Conservation (phyloP, 2,113 vertebrate genomes). For the Salvator merianae region DNA sequence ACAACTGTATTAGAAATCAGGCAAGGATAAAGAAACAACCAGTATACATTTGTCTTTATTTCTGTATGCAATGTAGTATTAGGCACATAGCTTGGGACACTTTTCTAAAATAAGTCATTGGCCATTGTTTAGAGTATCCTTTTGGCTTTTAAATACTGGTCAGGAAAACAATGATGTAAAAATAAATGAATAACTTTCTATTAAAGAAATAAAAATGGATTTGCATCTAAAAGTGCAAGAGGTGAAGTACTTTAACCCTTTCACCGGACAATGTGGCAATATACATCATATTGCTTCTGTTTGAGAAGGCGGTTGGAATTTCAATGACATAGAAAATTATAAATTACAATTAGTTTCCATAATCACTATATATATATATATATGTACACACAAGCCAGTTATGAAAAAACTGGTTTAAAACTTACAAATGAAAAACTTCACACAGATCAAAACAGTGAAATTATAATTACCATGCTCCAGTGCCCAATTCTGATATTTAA, state of each 20-base stretch:
- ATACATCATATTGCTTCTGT: constrained; percentile 78
- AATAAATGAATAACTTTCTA: constrained; percentile 76
- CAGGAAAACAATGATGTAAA: constrained; percentile 80
- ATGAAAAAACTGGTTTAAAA: constrained; percentile 75
- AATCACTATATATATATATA: constrained; percentile 83
- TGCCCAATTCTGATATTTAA: constrained; percentile 63
- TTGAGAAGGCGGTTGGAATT: constrained; percentile 78
- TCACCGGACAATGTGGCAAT: constrained; percentile 76
- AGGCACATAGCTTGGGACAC: constrained; percentile 80
- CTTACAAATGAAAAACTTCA: constrained; percentile 76
- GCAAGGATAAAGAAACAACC: constrained; percentile 58
- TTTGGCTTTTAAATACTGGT: constrained; percentile 83
- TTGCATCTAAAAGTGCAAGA: constrained; percentile 80
- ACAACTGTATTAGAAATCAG: constrained; percentile 17
- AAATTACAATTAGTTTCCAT: constrained; percentile 86
- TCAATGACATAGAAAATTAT: constrained; percentile 86
- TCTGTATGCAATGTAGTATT: constrained; percentile 78
- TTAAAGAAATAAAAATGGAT: constrained; percentile 79
- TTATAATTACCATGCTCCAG: constrained; percentile 71
- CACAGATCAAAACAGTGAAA: constrained; percentile 75
- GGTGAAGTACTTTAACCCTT: constrained; percentile 75
- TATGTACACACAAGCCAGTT: constrained; percentile 81
- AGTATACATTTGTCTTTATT: constrained; percentile 72
- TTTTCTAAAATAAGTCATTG: constrained; percentile 78
- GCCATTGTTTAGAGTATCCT: constrained; percentile 77